phyloP scores from a whole-genome alignment of 2,113 vertebrate species.

The Procavia capensis region DNA sequence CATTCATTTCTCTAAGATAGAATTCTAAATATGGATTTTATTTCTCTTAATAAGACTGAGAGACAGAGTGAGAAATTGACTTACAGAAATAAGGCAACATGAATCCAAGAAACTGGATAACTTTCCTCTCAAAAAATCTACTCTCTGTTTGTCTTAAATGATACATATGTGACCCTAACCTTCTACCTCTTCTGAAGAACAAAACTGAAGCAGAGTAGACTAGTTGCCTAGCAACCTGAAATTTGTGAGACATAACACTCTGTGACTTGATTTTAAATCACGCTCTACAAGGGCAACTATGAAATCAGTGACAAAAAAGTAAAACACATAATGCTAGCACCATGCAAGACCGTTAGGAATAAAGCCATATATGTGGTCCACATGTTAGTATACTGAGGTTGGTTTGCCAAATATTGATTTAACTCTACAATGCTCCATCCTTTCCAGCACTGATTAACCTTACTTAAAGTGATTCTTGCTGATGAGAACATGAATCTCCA shows the following conservation, averaged over 20 bases:
- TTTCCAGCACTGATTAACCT: not conserved
- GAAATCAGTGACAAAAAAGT: not conserved
- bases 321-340: not conserved
- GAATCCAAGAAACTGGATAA: not conserved
- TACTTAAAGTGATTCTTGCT: not conserved
- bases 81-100: conserved; percentile 46
- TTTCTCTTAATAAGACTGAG: not conserved
- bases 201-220: not conserved
- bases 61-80: not conserved
- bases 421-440: not conserved
- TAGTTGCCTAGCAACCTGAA: conserved; percentile 71
- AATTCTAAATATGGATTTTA: conserved; percentile 51
- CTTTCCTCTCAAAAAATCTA: not conserved
- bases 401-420: not conserved
- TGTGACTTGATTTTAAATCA: conserved; percentile 65
- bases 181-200: not conserved
- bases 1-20: conserved; percentile 6
- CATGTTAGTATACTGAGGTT: not conserved
- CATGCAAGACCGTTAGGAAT: not conserved
- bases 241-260: not conserved
- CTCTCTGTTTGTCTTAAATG: not conserved
- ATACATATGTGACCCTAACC: not conserved
- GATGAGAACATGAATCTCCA: not conserved
- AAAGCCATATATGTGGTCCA: not conserved
- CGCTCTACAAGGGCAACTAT: conserved; percentile 24